Base-by-base conservation (phyloP, 2,888 invertebrate genomes). In the Trachelus iudaicus region DNA sequence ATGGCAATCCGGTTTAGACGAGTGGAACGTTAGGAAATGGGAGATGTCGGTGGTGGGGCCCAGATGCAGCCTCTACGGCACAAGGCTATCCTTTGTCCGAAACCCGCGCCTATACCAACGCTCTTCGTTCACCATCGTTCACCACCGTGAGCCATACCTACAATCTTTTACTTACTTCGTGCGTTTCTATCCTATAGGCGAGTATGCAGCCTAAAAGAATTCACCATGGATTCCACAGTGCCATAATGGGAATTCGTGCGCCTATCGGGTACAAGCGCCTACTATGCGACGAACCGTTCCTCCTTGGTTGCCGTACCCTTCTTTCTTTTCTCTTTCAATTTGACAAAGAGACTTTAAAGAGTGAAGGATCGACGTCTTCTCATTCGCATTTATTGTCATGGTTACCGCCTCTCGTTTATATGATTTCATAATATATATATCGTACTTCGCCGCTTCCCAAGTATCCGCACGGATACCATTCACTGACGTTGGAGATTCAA, bases 41-140 rank as follows among this genome's bases (percentile, higher is more conserved):
- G 71, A 71, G 71, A 34, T 71, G 71, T 13, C 71, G 15, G 13
- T 31, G 71, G 31, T 31, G 71, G 71, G 71, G 31, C 71, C 33
- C 71, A 71, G 71, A 71, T 71, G 33, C 71, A 71, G 71, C 31
- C 71, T 56, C 56, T 71, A 71, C 71, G 74, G 79, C 85, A 89
- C 89, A 90, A 90, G 91, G 91, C 90, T 89, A 89, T 90, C 88
- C 90, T 91, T 91, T 91, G 90, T 91, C 90, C 90, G 86, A 90
- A 90, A 90, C 89, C 87, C 87, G 86, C 84, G 84, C 80, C 56
- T 56, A 56, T 56, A 23, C 56, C 56, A 56, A 56, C 56, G 9
- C 56, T 56, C 56, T 56, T 23, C 56, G 56, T 56, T 56, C 56
- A 56, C 56, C 56, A 56, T 56, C 56, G 56, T 40, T 4, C 4